A percentile compares a stretch with the other conserved stretches of the same genome.
These are phyloP conservation scores for Danio tinwini DNA, from an alignment of 2,797 vertebrate species.

Conservation along the genomic window DNA sequence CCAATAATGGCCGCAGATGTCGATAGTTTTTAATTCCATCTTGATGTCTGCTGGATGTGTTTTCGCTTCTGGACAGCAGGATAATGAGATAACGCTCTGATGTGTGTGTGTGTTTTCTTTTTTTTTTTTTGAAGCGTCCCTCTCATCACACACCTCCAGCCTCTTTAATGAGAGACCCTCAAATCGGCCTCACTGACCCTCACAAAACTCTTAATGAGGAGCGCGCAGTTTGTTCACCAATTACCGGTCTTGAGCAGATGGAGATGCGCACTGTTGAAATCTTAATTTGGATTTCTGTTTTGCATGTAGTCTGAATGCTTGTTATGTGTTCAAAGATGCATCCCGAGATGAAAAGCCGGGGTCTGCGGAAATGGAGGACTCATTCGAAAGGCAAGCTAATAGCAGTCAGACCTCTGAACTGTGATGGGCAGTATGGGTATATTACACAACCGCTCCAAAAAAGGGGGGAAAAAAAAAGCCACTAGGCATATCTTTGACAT, in stretches of 20 bases:
- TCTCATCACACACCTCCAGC: conserved; percentile 28
- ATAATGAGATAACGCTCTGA: conserved; percentile 39
- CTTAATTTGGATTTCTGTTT: conserved; percentile 28
- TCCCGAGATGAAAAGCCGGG: conserved; percentile 4
- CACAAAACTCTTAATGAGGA: conserved; percentile 34
- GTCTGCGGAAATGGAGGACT: conserved; percentile 13
- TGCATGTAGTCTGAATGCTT: conserved; percentile 21
- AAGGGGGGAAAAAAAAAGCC: not conserved
- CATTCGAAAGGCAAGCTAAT: conserved; percentile 14
- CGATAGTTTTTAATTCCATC: conserved; percentile 34
- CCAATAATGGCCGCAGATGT: not conserved
- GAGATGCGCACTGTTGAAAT: conserved; percentile 27
- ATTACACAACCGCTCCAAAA: conserved; percentile 35
- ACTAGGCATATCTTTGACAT: conserved; percentile 33
- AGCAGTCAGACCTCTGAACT: conserved; percentile 16
- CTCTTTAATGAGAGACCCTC: conserved; percentile 48
- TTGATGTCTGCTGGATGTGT: conserved; percentile 42
- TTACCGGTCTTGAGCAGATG: conserved; percentile 9
- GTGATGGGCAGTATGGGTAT: conserved; percentile 7
- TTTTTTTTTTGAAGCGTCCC: not conserved
- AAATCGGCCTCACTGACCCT: conserved; percentile 33
- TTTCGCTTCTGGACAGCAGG: conserved; percentile 24
- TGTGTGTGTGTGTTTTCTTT: not conserved
- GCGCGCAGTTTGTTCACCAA: conserved; percentile 34
- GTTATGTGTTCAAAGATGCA: conserved; percentile 18